Evolutionary conservation across 2,888 invertebrate genomes (phyloP), one percentile per base, ranked within the genome.

Genomic region (Acleris holmiana): DNA sequence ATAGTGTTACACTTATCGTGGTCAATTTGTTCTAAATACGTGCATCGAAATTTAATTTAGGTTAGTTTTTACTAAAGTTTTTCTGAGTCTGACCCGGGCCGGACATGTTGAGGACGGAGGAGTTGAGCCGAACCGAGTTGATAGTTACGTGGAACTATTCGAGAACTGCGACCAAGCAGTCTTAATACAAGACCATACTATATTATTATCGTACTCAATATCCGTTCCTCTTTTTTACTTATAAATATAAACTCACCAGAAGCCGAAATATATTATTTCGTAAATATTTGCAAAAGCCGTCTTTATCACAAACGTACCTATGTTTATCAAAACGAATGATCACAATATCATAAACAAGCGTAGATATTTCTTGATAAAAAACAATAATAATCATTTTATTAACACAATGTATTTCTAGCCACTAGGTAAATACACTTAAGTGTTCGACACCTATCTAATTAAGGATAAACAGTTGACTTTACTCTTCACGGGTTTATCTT

Each of bases 61-160:
- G 73, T 74, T 71, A 72, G 64, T 73, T 74, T 77, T 75, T 78
- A 70, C 65, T 41, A 47, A 54, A 69, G 71, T 70, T 73, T 69
- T 68, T 69, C 60, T 41, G 13, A 17, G 63, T 59, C 63, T 67
- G 55, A 61, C 66, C 65, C 46, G 59, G 18, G 25, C 55, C 47
- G 64, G 63, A 53, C 63, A 65, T 65, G 65, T 65, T 60, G 54
- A 67, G 65, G 61, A 61, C 54, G 68, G 57, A 59, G 61, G 58
- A 61, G 63, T 69, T 61, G 48, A 55, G 53, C 63, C 68, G 72
- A 70, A 68, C 71, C 67, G 70, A 75, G 71, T 77, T 76, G 78
- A 71, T 65, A 66, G 61, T 71, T 79, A 83, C 80, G 80, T 80
- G 79, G 70, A 78, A 73, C 73, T 75, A 79, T 81, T 76, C 73